Evolutionary conservation across 2,888 invertebrate species (phyloP).

Genomic region (Stenodera caucasica): DNA sequence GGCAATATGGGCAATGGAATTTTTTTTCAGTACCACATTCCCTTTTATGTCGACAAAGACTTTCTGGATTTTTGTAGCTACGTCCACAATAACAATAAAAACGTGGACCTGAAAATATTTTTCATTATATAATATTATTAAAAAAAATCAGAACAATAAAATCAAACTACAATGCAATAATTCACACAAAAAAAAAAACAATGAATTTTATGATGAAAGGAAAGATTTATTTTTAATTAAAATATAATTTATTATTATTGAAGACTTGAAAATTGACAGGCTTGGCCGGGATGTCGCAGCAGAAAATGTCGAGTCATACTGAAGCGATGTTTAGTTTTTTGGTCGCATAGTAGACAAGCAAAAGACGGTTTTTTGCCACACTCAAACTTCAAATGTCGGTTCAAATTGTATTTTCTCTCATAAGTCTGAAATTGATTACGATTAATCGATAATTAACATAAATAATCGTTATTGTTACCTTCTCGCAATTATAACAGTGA

Average conservation of each 20-base stretch:
- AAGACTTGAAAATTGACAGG: constrained; percentile 18
- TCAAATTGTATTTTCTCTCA: constrained; percentile 28
- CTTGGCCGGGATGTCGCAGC: constrained; percentile 20
- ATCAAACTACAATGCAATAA: neutral
- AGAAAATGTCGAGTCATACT: constrained; percentile 31
- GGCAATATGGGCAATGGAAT: constrained; percentile 33
- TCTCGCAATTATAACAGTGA: no score
- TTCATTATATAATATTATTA: neutral
- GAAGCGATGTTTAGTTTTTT: constrained; percentile 29
- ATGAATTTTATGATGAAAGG: neutral
- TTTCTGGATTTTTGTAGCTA: constrained; percentile 40
- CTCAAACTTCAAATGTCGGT: constrained; percentile 34
- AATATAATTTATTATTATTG: neutral
- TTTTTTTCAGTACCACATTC: constrained; percentile 40
- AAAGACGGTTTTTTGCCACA: constrained; percentile 34
- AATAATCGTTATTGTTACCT: neutral
- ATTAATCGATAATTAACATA: neutral
- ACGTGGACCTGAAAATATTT: constrained; percentile 10
- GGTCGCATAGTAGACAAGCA: constrained; percentile 31
- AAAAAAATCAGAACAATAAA: neutral
- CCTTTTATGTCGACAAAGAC: constrained; percentile 36
- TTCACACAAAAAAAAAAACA: constrained; percentile 1
- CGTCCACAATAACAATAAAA: constrained; percentile 36
- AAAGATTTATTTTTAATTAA: no score
- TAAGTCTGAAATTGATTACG: constrained; percentile 27